These are phyloP conservation scores for Netelia virgata DNA, from an alignment of 2,888 invertebrate genomes.

Conservation along the genomic window DNA sequence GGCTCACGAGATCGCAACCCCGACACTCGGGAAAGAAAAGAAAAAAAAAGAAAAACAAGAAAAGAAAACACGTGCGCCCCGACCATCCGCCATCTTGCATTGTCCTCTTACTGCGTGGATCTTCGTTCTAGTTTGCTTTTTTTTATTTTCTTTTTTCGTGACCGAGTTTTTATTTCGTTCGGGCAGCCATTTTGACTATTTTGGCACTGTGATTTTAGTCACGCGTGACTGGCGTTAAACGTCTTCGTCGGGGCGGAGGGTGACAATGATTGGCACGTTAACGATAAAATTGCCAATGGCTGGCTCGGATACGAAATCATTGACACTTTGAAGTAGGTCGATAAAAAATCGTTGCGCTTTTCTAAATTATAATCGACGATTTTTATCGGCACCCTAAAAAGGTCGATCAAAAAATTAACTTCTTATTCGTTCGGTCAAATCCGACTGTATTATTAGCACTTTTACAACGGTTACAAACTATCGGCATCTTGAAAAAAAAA, in stretches of 20 bases:
- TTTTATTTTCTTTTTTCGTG: conserved; percentile 26
- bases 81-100: conserved; percentile 17
- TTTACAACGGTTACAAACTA: too few species aligned
- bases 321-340: background rate
- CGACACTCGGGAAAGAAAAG: conserved; percentile 33
- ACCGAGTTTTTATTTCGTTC: conserved; percentile 38
- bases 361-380: background rate
- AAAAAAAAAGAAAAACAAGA: too few species aligned
- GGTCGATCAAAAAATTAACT: too few species aligned
- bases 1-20: conserved; percentile 45
- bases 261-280: conserved; percentile 14
- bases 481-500: too few species aligned
- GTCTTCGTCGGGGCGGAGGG: background rate
- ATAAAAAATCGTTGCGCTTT: background rate
- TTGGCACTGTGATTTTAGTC: conserved; percentile 22
- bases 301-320: background rate
- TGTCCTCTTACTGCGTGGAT: background rate
- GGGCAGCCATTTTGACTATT: background rate
- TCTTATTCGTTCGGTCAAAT: too few species aligned
- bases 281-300: background rate
- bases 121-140: conserved; percentile 33
- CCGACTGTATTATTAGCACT: too few species aligned
- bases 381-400: background rate
- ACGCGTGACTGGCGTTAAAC: conserved; percentile 12
- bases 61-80: background rate